These are phyloP conservation scores for Tonatia bakeri DNA, from an alignment of 2,113 vertebrate species.

Conservation along the genomic window DNA sequence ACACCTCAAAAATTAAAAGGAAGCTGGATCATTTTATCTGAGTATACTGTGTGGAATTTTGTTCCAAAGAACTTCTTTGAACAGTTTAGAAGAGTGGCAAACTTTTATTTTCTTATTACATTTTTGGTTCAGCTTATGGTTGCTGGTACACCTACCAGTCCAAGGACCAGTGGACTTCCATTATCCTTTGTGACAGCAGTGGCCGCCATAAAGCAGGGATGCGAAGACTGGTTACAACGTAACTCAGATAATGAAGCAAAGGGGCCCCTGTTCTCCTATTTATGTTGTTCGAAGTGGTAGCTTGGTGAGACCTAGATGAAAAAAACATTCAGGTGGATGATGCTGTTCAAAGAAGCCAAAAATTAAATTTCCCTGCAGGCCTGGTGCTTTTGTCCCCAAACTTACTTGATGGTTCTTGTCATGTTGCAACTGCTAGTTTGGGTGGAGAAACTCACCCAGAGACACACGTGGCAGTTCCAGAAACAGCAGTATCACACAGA, in stretches of 20 bases:
- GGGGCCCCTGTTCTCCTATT: background rate
- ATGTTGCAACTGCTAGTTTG: too few species aligned
- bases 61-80: conserved; percentile 99
- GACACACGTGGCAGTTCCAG: conserved; percentile 92
- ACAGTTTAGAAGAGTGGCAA: conserved; percentile 98
- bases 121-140: conserved; percentile 99
- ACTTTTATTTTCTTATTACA: conserved; percentile 99
- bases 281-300: background rate
- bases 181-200: conserved; percentile 99
- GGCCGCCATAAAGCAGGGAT: conserved; percentile 98
- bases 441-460: conserved; percentile 50
- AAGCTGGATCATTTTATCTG: conserved; percentile 97
- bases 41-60: conserved; percentile 99
- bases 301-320: background rate
- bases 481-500: conserved; percentile 92
- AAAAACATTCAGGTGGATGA: background rate
- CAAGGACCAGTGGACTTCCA: conserved; percentile 97
- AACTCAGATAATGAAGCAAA: background rate
- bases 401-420: too few species aligned
- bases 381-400: too few species aligned
- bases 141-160: conserved; percentile 95
- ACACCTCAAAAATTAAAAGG: conserved; percentile 94
- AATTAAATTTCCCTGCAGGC: too few species aligned
- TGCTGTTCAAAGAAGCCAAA: too few species aligned
- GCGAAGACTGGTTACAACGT: conserved; percentile 55